phyloP scores from a whole-genome alignment of 2,113 vertebrate species.

The Petrocephalus zakoni region DNA sequence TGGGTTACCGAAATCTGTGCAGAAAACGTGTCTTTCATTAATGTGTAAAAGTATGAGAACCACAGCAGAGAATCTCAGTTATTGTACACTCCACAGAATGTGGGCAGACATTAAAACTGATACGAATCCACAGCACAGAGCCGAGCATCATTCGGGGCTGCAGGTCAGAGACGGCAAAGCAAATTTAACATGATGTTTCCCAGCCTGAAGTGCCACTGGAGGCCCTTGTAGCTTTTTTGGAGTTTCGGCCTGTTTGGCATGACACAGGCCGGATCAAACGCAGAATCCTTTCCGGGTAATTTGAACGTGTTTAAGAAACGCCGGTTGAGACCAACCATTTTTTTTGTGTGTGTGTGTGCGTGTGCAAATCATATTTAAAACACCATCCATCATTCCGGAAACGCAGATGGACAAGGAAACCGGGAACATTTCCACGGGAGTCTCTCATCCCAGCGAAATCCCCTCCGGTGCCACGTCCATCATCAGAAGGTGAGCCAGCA shows the following conservation, averaged over 20 bases:
- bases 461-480: not conserved
- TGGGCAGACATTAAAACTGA: not conserved
- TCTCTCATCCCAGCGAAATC: not conserved
- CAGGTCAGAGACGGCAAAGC: not conserved
- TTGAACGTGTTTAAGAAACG: not conserved
- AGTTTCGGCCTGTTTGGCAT: not conserved
- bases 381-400: not conserved
- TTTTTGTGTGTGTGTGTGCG: not conserved
- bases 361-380: constrained; percentile 12
- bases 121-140: not conserved
- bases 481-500: not conserved
- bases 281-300: not conserved
- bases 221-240: not conserved
- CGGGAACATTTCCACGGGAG: not conserved
- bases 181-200: not conserved
- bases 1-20: not conserved
- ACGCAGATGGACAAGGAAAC: not conserved
- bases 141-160: not conserved
- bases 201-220: not conserved
- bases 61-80: not conserved
- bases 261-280: not conserved
- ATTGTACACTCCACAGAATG: not conserved
- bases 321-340: not conserved
- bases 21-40: not conserved
- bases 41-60: not conserved